phyloP scores from a whole-genome alignment of 2,113 vertebrate genomes.

The Nicator chloris region DNA sequence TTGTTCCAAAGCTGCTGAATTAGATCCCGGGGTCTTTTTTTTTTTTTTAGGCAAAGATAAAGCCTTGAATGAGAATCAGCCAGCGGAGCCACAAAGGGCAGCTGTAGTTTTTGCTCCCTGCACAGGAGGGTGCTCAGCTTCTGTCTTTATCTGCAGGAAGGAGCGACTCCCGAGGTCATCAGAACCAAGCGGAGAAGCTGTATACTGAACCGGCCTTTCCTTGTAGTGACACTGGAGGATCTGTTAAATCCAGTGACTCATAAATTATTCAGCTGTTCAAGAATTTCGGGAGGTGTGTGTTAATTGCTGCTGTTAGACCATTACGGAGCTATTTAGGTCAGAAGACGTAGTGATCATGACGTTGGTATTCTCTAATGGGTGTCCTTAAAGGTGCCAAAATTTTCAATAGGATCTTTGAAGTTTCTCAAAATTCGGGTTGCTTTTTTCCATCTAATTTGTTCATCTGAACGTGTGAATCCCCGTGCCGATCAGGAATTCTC shows the following conservation, averaged over 20 bases:
- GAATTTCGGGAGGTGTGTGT: neutral
- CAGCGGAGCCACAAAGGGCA: neutral
- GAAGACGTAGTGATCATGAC: neutral
- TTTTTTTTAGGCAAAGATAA: neutral
- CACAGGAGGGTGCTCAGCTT: conserved; percentile 64
- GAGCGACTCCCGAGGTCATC: neutral
- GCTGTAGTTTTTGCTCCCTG: conserved; percentile 56
- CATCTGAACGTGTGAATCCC: neutral
- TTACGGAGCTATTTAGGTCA: conserved; percentile 42
- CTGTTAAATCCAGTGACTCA: neutral
- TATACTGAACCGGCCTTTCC: neutral
- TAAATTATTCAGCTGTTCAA: neutral
- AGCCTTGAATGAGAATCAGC: neutral
- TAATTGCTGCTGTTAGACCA: conserved; percentile 8
- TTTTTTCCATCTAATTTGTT: neutral
- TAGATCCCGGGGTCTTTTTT: neutral
- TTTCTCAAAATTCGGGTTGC: neutral
- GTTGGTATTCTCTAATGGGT: neutral
- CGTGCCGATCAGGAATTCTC: neutral
- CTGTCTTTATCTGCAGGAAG: neutral
- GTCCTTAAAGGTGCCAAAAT: conserved; percentile 1
- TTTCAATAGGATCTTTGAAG: neutral
- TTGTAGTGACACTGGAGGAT: neutral
- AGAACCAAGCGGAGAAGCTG: neutral
- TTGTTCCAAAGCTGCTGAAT: neutral